Evolutionary conservation across 1,140 invertebrate species (phyloP), one percentile per base, ranked within the genome.

Genomic region (Nasonia giraulti): DNA sequence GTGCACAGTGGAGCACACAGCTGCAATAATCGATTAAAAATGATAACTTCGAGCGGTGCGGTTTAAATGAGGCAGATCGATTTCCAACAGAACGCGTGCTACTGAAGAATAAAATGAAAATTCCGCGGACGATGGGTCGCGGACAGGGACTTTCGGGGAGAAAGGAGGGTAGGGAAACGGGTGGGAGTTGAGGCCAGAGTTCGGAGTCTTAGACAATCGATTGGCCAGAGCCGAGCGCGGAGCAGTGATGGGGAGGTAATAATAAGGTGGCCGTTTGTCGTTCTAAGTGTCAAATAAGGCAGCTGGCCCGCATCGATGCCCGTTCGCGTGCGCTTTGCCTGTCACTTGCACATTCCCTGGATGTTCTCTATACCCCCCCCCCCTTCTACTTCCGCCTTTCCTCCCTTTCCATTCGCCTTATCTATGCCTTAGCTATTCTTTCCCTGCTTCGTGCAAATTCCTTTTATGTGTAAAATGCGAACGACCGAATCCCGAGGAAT

Each of bases 241-340:
- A 11, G 23, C 66, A 44, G 84, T 87, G 88, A 89, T 88, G 88
- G 89, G 88, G 90, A 91, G 89, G 91, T 93, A 92, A 93, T 93
- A 92, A 93, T 93, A 93, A 92, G 91, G 88, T 89, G 88, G 90
- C 91, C 90, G 91, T 93, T 92, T 91, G 91, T 93, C 91, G 90
- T 84, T 90, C 87, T 77, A 89, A 89, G 89, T 92, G 91, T 93
- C 92, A 93, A 93, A 93, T 93, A 93, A 93, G 85, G n/a, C 75
- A 83, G 82, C 80, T 83, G 80, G 74, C 74, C 89, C 91, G 90
- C 90, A 91, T 89, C 91, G 90, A 89, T 88, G 85, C 86, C 86
- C 86, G 20, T 76, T 76, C 27, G 40, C 12, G 23, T 55, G 47
- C 80, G 66, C 44, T 82, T 76, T 80, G 85, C 44, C 44, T 80